phyloP scores from a whole-genome alignment of 2,797 vertebrate species.

The Mallotus villosus region DNA sequence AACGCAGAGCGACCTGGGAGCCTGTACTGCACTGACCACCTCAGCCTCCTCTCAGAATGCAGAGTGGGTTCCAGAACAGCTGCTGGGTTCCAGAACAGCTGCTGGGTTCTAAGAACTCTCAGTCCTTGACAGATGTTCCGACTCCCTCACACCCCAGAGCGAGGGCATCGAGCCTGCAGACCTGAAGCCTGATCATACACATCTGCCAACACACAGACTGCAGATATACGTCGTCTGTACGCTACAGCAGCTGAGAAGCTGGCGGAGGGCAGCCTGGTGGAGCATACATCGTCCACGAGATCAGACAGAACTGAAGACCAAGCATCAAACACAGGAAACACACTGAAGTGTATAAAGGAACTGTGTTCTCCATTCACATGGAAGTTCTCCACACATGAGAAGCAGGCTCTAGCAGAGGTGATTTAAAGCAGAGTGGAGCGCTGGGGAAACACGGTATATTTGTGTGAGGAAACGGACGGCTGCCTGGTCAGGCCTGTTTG shows the following conservation, averaged over 20 bases:
- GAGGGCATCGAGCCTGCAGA: slow-evolving; percentile 27
- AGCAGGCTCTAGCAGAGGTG: slow-evolving; percentile 22
- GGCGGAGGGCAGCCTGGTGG: slow-evolving; percentile 2
- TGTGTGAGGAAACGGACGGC: slow-evolving; percentile 72
- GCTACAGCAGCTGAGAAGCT: slow-evolving; percentile 12
- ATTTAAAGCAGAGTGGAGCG: slow-evolving; percentile 63
- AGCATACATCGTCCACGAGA: not conserved
- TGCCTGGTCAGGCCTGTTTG: slow-evolving; percentile 75
- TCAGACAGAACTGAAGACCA: not conserved
- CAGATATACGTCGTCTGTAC: slow-evolving; percentile 46
- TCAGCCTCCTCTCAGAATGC: slow-evolving; percentile 1
- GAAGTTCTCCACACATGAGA: too few relatives aligned
- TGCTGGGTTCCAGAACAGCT: slow-evolving; percentile 24
- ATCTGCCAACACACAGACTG: slow-evolving; percentile 32
- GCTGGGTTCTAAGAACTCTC: slow-evolving; percentile 37
- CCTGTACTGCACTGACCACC: slow-evolving; percentile 27
- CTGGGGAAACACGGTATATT: slow-evolving; percentile 66
- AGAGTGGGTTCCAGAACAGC: slow-evolving; percentile 24
- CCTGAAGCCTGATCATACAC: slow-evolving; percentile 42
- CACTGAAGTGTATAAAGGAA: not conserved
- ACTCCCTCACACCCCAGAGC: slow-evolving; percentile 48
- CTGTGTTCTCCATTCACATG: not conserved
- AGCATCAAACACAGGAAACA: not conserved
- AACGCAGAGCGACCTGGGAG: slow-evolving; percentile 7
- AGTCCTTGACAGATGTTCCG: slow-evolving; percentile 58